Evolutionary conservation across 1,140 invertebrate genomes (phyloP).

Genomic region (Pseudomyrmex dendroicus): DNA sequence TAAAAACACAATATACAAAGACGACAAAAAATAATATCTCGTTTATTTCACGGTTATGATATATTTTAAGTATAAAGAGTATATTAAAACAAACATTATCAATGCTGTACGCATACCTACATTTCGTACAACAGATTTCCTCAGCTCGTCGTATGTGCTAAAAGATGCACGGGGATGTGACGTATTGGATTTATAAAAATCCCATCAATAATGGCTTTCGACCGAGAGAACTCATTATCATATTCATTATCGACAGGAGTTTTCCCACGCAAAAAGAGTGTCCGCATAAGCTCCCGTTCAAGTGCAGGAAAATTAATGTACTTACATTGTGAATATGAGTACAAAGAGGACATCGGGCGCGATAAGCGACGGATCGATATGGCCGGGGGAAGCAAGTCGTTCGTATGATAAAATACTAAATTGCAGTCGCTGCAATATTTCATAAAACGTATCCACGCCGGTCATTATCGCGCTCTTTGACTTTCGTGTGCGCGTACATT

Average conservation of each 20-base stretch:
- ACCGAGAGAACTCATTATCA: conserved; percentile 36
- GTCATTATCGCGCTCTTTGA: conserved; percentile 28
- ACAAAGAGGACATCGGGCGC: conserved; percentile 44
- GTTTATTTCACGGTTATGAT: no score
- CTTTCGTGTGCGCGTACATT: conserved; percentile 29
- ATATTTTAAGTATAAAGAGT: no score
- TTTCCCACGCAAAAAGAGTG: conserved; percentile 40
- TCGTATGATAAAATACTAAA: conserved; percentile 54
- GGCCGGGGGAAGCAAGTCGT: conserved; percentile 30
- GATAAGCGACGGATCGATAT: conserved; percentile 56
- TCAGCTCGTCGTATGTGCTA: not conserved
- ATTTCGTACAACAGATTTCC: not conserved
- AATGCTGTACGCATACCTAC: not conserved
- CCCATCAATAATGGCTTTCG: conserved; percentile 24
- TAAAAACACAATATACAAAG: not conserved
- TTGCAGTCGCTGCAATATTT: conserved; percentile 34
- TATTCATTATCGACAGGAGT: conserved; percentile 45
- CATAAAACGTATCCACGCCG: conserved; percentile 29
- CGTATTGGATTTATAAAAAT: conserved; percentile 40
- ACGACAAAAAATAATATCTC: not conserved
- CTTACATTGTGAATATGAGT: conserved; percentile 30
- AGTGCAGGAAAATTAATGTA: conserved; percentile 59
- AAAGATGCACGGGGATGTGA: not conserved
- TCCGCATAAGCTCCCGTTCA: conserved; percentile 32
- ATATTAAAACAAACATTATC: not conserved